A percentile compares a stretch with the other conserved stretches of the same genome.
Evolutionary conservation across 2,797 vertebrate genomes (phyloP).

Genomic region (Ciconia nigra): DNA sequence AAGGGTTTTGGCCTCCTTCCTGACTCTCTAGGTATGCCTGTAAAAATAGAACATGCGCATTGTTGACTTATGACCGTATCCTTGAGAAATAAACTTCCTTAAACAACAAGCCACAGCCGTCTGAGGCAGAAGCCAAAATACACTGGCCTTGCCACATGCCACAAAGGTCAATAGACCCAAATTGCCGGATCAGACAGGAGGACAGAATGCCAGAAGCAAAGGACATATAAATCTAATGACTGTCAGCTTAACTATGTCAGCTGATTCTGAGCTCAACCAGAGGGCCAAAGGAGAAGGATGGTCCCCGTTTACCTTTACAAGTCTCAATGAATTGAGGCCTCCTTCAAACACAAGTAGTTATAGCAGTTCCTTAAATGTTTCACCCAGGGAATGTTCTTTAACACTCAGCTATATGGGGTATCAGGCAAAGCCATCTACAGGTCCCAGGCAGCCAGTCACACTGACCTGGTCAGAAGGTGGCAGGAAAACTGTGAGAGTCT

Average conservation of each 20-base stretch:
- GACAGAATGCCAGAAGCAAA: slow-evolving; percentile 31
- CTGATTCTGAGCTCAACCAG: slow-evolving; percentile 23
- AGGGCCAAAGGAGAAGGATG: not conserved
- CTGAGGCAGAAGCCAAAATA: slow-evolving; percentile 36
- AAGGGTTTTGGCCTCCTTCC: slow-evolving; percentile 26
- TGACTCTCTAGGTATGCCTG: slow-evolving; percentile 51
- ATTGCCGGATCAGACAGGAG: not conserved
- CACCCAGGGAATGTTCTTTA: not conserved
- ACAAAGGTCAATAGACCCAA: slow-evolving; percentile 37
- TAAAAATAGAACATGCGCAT: slow-evolving; percentile 50
- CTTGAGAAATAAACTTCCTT: slow-evolving; percentile 52
- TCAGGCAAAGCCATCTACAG: not conserved
- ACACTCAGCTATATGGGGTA: not conserved
- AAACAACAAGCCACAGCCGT: slow-evolving; percentile 37
- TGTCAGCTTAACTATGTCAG: slow-evolving; percentile 58
- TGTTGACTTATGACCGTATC: slow-evolving; percentile 37
- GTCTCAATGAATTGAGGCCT: not conserved
- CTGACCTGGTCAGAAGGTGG: not conserved
- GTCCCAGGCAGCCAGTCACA: not conserved
- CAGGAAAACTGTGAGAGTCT: not conserved
- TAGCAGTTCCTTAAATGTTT: not conserved
- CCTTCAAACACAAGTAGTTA: not conserved
- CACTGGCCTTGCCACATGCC: slow-evolving; percentile 59
- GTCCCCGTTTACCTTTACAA: not conserved
- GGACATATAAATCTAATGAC: slow-evolving; percentile 37